A percentile compares a stretch with the other conserved stretches of the same genome.
Evolutionary conservation across 2,113 vertebrate genomes (phyloP).

Genomic region (Rhadina sibilatrix): DNA sequence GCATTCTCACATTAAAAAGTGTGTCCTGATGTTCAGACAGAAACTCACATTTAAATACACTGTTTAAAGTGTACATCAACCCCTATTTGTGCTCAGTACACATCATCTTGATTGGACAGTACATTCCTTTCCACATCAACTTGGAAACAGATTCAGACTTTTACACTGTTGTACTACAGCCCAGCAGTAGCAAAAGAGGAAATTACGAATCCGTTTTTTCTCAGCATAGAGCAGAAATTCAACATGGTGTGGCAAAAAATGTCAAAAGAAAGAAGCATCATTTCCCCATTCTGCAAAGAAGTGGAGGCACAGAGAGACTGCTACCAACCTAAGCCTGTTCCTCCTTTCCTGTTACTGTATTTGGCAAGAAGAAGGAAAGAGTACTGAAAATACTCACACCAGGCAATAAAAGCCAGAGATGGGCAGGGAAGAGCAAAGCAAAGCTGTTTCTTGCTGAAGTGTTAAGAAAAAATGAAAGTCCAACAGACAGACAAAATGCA

Average conservation of each 20-base stretch:
- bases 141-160: background rate
- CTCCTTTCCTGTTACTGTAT: background rate
- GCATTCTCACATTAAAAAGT: background rate
- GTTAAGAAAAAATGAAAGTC: background rate
- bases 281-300: background rate
- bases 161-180: background rate
- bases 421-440: background rate
- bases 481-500: background rate
- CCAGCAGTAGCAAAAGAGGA: background rate
- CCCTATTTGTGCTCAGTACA: background rate
- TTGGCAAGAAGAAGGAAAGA: constrained; percentile 2
- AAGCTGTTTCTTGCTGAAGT: background rate
- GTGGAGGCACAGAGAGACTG: background rate
- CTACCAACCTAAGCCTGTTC: background rate
- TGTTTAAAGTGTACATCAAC: background rate
- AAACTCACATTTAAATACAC: background rate
- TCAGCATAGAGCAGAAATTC: background rate
- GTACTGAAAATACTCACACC: background rate
- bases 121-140: background rate
- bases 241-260: background rate
- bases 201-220: background rate
- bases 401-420: background rate
- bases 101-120: background rate
- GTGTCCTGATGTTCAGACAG: background rate
- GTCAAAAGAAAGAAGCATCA: background rate